These are phyloP conservation scores for Picus viridis DNA, from an alignment of 2,797 vertebrate species.

Conservation along the genomic window DNA sequence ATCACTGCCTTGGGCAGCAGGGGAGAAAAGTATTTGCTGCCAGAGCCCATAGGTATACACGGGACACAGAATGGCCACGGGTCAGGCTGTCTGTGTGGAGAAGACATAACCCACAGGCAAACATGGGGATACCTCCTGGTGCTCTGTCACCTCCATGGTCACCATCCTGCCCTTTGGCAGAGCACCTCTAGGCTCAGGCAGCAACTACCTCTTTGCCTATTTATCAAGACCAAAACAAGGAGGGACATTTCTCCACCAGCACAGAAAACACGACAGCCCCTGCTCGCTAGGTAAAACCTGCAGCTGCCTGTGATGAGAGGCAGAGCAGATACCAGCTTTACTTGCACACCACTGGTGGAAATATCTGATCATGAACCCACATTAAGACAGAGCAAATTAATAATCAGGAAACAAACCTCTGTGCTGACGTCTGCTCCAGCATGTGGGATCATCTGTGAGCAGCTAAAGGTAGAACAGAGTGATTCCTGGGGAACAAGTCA, in stretches of 20 bases:
- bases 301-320: background rate
- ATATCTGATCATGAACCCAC: background rate
- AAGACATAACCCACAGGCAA: fast-evolving
- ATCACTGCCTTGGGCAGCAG: background rate
- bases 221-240: background rate
- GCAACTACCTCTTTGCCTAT: background rate
- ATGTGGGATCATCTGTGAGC: background rate
- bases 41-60: fast-evolving
- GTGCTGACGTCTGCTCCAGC: background rate
- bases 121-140: background rate
- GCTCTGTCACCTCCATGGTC: background rate
- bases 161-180: background rate
- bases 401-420: background rate
- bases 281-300: background rate
- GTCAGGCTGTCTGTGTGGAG: background rate
- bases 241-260: background rate
- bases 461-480: background rate
- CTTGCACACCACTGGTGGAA: background rate
- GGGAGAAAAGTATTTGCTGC: background rate
- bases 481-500: background rate
- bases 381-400: slow-evolving; percentile 24
- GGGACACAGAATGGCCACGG: fast-evolving
- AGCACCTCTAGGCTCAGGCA: background rate
- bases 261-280: background rate
- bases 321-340: background rate